phyloP scores from a whole-genome alignment of 2,888 invertebrate genomes.

The Cartodere bifasciata region DNA sequence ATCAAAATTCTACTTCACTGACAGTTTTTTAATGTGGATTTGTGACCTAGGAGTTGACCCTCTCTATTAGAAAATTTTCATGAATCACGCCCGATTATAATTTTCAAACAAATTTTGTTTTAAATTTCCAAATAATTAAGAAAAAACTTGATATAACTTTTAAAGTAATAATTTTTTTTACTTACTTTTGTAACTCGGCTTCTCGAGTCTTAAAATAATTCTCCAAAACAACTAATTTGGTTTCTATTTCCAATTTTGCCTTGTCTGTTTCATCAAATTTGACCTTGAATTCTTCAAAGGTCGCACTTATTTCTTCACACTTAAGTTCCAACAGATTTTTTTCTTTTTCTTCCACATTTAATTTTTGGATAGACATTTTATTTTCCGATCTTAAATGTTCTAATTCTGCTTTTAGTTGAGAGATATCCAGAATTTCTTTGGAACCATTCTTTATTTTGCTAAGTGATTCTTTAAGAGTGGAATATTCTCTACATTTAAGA shows the following conservation, averaged over 20 bases:
- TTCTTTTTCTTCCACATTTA: conserved; percentile 35
- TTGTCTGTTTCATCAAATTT: conserved; percentile 53
- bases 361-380: conserved; percentile 33
- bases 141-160: conserved; percentile 4
- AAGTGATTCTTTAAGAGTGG: conserved; percentile 38
- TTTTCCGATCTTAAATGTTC: conserved; percentile 42
- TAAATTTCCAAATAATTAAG: no score
- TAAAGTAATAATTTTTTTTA: conserved; percentile 13
- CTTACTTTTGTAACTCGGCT: conserved; percentile 73
- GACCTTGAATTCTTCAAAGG: conserved; percentile 41
- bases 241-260: conserved; percentile 64
- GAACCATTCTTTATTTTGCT: conserved; percentile 32
- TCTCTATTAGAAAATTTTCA: no score
- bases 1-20: no score
- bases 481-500: conserved; percentile 32
- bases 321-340: conserved; percentile 36
- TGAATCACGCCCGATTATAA: no score
- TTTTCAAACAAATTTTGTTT: no score
- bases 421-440: conserved; percentile 38
- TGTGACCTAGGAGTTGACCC: no score
- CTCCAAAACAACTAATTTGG: conserved; percentile 72
- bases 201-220: conserved; percentile 88
- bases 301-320: conserved; percentile 34
- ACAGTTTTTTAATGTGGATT: no score
- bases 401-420: conserved; percentile 46